Conservation (phyloP, 2,113 vertebrate species). For the Lycaon pictus region DNA sequence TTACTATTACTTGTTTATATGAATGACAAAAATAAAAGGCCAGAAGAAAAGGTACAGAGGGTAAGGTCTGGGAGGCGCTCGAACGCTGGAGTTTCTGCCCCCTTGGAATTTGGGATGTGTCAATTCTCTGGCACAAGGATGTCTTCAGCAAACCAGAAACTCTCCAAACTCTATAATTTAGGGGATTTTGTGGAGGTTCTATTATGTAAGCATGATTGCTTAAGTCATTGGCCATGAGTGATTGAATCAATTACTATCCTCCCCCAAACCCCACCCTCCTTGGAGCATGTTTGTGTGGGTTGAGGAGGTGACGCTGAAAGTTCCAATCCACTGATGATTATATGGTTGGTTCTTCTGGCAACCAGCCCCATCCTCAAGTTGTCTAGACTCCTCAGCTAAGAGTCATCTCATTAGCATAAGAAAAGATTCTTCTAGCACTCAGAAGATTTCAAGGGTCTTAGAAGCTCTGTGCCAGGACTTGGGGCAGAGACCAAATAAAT, state of each 20-base stretch:
- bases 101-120: neutral
- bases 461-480: neutral
- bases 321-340: neutral
- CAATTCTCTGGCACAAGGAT: neutral
- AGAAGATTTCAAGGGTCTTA: neutral
- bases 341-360: neutral
- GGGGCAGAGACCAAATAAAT: neutral
- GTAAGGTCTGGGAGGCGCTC: neutral
- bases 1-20: neutral
- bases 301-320: neutral
- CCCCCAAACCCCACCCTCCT: too few species aligned
- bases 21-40: neutral
- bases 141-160: neutral
- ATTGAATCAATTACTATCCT: neutral
- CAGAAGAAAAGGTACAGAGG: neutral
- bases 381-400: neutral
- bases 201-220: neutral
- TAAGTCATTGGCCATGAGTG: neutral
- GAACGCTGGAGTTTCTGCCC: neutral
- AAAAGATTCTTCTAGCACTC: neutral
- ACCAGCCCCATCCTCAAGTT: neutral
- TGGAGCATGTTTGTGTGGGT: neutral
- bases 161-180: neutral
- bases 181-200: neutral
- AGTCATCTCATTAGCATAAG: neutral